Base-by-base conservation (phyloP, 37 sponge, comb jelly and placozoan genomes). In the Haliclona indistincta region DNA sequence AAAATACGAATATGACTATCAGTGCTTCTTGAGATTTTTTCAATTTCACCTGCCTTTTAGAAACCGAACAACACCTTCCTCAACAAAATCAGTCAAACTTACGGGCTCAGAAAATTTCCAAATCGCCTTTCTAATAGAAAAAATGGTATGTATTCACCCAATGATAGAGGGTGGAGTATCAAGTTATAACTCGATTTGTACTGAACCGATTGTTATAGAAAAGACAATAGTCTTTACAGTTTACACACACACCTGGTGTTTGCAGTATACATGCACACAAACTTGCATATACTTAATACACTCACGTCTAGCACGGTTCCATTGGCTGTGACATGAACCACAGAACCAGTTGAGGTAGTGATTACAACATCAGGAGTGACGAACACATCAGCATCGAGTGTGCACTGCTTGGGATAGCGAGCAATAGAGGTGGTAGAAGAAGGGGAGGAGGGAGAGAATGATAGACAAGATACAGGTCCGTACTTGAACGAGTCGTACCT, bases 341-440 rank as follows among this genome's bases (percentile, higher is more conserved):
- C 11, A 37, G 63, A 49, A 51, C 86, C 69, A n/a, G 78, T 62
- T 45, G 62, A 72, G 51, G 93, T 79, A 35, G 73, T 78, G 45
- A 75, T 73, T 47, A 67, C 77, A 75, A 92, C 79, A 69, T 96
- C 90, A 20, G 93, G 91, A 2, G 80, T 70, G 3, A 93, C 43
- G 43, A 97, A 87, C 2, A 84, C 76, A 2, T 40, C 28, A 4
- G 80, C 90, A 6, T 39, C 63, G 37, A 93, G 37, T 25, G 97
- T 96, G 35, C 82, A 82, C 30, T 89, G 72, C 34, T 63, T 35
- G 32, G 88, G 88, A 43, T 87, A 81, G 62, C 20, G 41, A 32
- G 63, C 70, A 13, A 25, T 17, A 0, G 20, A 62, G n/a, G 2
- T n/a, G 3, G 34, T 35, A 2, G 7, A 37, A 64, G 65, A 36